A percentile compares a stretch with the other conserved stretches of the same genome.
Conservation (phyloP, 92 coral and sea anemone genomes). For the Siderastrea siderea region DNA sequence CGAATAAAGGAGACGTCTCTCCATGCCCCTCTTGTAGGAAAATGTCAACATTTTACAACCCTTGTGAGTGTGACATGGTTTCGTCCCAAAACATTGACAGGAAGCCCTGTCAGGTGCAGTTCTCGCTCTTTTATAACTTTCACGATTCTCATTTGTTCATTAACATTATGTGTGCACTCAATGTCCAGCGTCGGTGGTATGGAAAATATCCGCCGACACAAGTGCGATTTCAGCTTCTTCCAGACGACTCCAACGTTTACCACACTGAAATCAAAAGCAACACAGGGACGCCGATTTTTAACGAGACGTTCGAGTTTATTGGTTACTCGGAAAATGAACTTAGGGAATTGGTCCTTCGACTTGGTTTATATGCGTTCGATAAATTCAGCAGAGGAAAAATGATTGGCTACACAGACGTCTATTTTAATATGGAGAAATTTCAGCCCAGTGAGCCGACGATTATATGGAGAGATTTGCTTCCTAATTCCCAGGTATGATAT, state of each 20-base stretch:
- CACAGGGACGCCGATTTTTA: conserved; percentile 87
- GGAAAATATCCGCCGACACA: conserved; percentile 83
- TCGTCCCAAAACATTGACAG: conserved; percentile 4
- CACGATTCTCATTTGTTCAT: conserved; percentile 79
- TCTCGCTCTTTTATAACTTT: conserved; percentile 80
- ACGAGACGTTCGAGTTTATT: conserved; percentile 92
- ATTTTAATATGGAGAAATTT: conserved; percentile 80
- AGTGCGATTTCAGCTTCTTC: conserved; percentile 88
- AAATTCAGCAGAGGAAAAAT: conserved; percentile 84
- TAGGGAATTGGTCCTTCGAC: conserved; percentile 72
- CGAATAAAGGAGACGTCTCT: conserved; percentile 31
- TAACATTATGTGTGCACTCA: conserved; percentile 88
- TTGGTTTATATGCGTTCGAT: conserved; percentile 85
- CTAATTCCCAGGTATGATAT: conserved; percentile 65
- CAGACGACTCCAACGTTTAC: conserved; percentile 74
- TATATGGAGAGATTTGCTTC: conserved; percentile 79
- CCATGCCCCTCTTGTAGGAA: conserved; percentile 65
- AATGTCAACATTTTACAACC: conserved; percentile 56
- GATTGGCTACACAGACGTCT: conserved; percentile 80
- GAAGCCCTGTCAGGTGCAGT: conserved; percentile 86
- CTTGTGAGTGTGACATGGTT: conserved; percentile 60
- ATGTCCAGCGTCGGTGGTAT: conserved; percentile 86
- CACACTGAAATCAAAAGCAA: conserved; percentile 79
- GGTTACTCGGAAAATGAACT: conserved; percentile 84
- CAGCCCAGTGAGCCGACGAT: conserved; percentile 84